These are phyloP conservation scores for Xerus inauris DNA, from an alignment of 2,113 vertebrate genomes.

Conservation along the genomic window DNA sequence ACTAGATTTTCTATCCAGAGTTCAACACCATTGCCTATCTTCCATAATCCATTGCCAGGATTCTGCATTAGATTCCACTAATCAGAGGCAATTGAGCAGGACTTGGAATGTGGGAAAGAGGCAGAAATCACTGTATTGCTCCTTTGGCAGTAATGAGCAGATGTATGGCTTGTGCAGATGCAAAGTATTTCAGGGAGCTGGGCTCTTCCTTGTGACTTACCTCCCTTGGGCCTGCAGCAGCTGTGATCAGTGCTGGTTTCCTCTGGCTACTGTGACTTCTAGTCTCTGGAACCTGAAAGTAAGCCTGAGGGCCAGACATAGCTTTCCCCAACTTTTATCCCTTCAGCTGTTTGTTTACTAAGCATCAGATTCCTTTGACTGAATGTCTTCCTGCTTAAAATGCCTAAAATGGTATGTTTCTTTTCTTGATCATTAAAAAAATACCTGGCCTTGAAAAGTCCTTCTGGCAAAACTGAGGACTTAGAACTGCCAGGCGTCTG, in stretches of 20 bases:
- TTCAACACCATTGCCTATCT: background rate
- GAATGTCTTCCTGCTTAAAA: conserved; percentile 32
- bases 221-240: background rate
- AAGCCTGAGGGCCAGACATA: background rate
- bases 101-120: background rate
- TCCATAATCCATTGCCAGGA: background rate
- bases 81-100: background rate
- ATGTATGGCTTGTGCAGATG: background rate
- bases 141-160: background rate
- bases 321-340: background rate
- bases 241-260: background rate
- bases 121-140: background rate
- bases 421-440: background rate
- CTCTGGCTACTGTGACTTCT: background rate
- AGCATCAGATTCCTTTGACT: background rate
- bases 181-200: background rate
- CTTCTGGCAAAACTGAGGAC: background rate
- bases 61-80: background rate
- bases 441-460: background rate
- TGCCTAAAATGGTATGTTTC: background rate
- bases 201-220: background rate
- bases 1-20: background rate
- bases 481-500: background rate
- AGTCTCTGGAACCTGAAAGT: background rate
- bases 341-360: background rate